Percentiles rank a stretch among this genome's conserved stretches.
These are phyloP conservation scores for Pholis gunnellus DNA, from an alignment of 2,113 vertebrate genomes.

Conservation along the genomic window DNA sequence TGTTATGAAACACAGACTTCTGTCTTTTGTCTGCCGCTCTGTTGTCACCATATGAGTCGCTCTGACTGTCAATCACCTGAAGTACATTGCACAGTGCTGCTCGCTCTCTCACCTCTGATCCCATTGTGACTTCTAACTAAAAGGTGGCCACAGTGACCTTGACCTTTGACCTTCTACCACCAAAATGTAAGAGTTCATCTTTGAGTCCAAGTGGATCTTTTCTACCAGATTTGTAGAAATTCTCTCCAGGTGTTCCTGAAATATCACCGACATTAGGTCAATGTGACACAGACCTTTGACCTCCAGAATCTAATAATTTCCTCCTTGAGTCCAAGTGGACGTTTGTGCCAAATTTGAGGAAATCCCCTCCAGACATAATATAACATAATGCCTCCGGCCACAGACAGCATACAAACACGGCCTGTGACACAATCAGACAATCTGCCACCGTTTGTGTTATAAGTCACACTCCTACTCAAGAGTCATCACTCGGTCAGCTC, in stretches of 20 bases:
- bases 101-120: slow-evolving; percentile 12
- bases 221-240: too few species aligned
- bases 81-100: not conserved
- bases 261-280: too few species aligned
- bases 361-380: too few species aligned
- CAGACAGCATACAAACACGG: too few species aligned
- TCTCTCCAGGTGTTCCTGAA: too few species aligned
- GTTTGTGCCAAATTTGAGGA: too few species aligned
- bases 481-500: not conserved
- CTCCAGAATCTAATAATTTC: too few species aligned
- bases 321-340: too few species aligned
- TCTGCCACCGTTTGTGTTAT: too few species aligned
- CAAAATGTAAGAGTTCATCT: not conserved
- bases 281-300: too few species aligned
- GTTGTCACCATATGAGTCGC: slow-evolving; percentile 11
- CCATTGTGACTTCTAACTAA: not conserved
- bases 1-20: slow-evolving; percentile 62
- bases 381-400: too few species aligned
- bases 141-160: not conserved
- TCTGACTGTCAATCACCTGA: slow-evolving; percentile 30
- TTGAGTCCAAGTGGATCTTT: not conserved
- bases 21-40: slow-evolving; percentile 41
- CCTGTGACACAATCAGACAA: not conserved
- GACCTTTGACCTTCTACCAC: not conserved
- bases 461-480: not conserved